A percentile compares a stretch with the other conserved stretches of the same genome.
Conservation (phyloP, 1,140 invertebrate species). For the Pectinophora gossypiella region DNA sequence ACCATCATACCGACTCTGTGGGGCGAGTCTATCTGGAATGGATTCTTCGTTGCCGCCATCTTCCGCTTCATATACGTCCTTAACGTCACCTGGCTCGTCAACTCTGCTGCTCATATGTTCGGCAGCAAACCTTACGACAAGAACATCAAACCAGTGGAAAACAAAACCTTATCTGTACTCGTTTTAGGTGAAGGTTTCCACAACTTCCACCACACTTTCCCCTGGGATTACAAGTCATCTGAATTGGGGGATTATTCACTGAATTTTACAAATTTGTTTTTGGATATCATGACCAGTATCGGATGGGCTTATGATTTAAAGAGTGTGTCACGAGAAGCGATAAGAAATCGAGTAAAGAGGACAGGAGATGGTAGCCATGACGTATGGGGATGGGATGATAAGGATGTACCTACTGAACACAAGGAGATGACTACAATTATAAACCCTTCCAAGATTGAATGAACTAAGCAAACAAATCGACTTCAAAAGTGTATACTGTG, state of each 20-base stretch:
- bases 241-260: slow-evolving; percentile 78
- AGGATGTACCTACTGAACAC: slow-evolving; percentile 29
- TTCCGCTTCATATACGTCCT: slow-evolving; percentile 80
- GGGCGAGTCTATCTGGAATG: slow-evolving; percentile 79
- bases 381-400: slow-evolving; percentile 67
- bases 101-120: slow-evolving; percentile 84
- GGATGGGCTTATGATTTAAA: slow-evolving; percentile 80
- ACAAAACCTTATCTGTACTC: slow-evolving; percentile 76
- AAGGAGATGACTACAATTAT: slow-evolving; percentile 47
- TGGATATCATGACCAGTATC: slow-evolving; percentile 78
- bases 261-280: slow-evolving; percentile 79
- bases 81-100: slow-evolving; percentile 86
- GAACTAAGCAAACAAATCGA: no score
- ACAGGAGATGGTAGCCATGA: slow-evolving; percentile 80
- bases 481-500: no score
- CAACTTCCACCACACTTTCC: slow-evolving; percentile 88
- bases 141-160: slow-evolving; percentile 81
- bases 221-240: slow-evolving; percentile 82
- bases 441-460: slow-evolving; percentile 29
- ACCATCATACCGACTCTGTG: slow-evolving; percentile 83
- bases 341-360: slow-evolving; percentile 72
- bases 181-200: slow-evolving; percentile 80
- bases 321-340: slow-evolving; percentile 73
- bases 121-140: slow-evolving; percentile 85
- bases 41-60: slow-evolving; percentile 78